These are phyloP conservation scores for Oligia fasciuncula DNA, from an alignment of 2,888 invertebrate genomes.

Conservation along the genomic window DNA sequence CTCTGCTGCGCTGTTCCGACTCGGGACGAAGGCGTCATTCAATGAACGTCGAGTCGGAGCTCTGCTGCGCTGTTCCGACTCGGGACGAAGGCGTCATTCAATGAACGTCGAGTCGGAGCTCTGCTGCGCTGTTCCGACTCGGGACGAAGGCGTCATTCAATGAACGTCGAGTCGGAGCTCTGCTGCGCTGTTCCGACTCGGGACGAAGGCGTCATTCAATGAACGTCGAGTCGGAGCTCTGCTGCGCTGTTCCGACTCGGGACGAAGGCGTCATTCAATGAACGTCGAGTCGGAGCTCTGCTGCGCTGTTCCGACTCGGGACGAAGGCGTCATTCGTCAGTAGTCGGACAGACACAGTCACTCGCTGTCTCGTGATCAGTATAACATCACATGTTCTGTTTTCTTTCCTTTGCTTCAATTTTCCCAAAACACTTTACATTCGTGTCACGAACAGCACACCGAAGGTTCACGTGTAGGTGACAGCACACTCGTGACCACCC, in stretches of 20 bases:
- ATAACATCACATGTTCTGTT: neutral
- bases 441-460: neutral
- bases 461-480: neutral
- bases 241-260: neutral
- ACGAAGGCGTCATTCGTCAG: neutral
- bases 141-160: too few relatives aligned
- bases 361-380: neutral
- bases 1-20: too few relatives aligned
- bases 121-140: neutral
- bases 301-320: neutral
- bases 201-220: neutral
- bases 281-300: neutral
- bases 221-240: neutral
- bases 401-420: neutral
- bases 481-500: neutral
- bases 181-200: too few relatives aligned
- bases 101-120: neutral
- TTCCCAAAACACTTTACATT: neutral
- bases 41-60: too few relatives aligned
- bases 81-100: too few relatives aligned
- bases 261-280: neutral
- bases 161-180: too few relatives aligned
- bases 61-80: too few relatives aligned
- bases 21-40: too few relatives aligned
- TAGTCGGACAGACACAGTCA: neutral